Base-by-base conservation (phyloP, 2,797 vertebrate species). In the Poeciliopsis infans region DNA sequence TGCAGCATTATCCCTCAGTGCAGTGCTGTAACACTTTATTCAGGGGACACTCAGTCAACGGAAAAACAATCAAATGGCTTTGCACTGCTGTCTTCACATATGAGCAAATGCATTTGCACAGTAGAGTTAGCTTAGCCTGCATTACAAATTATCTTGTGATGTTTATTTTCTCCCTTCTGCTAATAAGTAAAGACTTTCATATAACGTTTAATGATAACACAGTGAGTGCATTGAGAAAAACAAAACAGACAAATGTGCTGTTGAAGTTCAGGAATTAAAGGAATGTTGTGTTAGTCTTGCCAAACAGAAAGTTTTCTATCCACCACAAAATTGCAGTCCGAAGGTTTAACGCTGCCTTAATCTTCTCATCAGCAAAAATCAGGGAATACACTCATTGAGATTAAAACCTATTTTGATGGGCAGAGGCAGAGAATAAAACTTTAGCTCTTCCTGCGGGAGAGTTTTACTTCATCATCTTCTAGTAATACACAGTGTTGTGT, bases 1-100 rank as follows among this genome's bases (percentile, higher is more conserved):
- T 84, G 66, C 41, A 81, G 77, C 80, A 88, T 92, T 80, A 90
- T 91, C 89, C 51, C 75, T 74, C 46, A 43, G 73, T 86, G 83
- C 85, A 77, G 87, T 74, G 75, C 72, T 79, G 83, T 85, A 72
- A 85, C 4, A 16, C 36, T n/a, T 75, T 83, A 84, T 79, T 80
- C 49, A 84, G 23, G 28, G 20, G 77, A 81, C 31, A 57, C 31
- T 73, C 71, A 39, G 53, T 55, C 51, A 57, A 57, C 7, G 43
- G 74, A 75, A 20, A 28, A 45, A 18, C n/a, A 61, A 61, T 61
- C 61, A 61, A 46, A 61, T 31, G n/a, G 28, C 31, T 51, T 70
- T 81, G 57, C 43, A 31, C 57, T 28, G 20, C 68, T 28, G 15
- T 71, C n/a, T 28, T 71, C 41, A 71, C 41, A 71, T 16, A 46